A percentile compares a stretch with the other conserved stretches of the same genome.
Evolutionary conservation across 1,140 invertebrate genomes (phyloP).

Genomic region (Procambarus clarkii): DNA sequence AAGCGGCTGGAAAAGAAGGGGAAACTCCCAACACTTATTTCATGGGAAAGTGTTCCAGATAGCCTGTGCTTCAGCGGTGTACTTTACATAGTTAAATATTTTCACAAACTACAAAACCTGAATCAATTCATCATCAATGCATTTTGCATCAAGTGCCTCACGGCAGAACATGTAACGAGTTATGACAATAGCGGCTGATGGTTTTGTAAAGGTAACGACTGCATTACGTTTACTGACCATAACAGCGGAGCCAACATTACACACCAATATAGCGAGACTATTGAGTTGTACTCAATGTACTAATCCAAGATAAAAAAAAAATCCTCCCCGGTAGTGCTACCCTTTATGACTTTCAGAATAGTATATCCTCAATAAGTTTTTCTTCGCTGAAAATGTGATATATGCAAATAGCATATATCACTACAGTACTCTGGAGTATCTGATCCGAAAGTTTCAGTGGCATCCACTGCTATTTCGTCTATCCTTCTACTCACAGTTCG

Average conservation of each 20-base stretch:
- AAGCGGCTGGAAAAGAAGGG: no score
- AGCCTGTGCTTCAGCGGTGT: neutral
- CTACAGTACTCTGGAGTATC: neutral
- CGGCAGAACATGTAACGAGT: constrained; percentile 22
- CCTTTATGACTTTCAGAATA: neutral
- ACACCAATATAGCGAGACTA: constrained; percentile 29
- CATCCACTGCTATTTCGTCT: neutral
- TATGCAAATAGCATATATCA: no score
- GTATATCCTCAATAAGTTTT: neutral
- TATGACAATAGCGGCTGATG: neutral
- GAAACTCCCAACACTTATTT: no score
- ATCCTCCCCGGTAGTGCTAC: neutral
- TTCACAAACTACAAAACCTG: constrained; percentile 7
- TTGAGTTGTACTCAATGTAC: constrained; percentile 1
- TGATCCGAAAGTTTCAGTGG: constrained; percentile 26
- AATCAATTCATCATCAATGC: constrained; percentile 14
- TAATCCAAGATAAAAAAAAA: neutral
- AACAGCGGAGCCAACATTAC: constrained; percentile 27
- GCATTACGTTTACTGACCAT: neutral
- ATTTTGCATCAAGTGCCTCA: constrained; percentile 41
- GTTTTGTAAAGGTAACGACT: constrained; percentile 2
- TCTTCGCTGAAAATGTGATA: neutral
- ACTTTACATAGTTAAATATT: constrained; percentile 1
- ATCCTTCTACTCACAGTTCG: constrained; percentile 39
- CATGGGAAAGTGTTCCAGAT: no score